Percentiles rank a stretch among this genome's conserved stretches.
These are phyloP conservation scores for Turdus rufiventris DNA, from an alignment of 2,113 vertebrate species.

Conservation along the genomic window DNA sequence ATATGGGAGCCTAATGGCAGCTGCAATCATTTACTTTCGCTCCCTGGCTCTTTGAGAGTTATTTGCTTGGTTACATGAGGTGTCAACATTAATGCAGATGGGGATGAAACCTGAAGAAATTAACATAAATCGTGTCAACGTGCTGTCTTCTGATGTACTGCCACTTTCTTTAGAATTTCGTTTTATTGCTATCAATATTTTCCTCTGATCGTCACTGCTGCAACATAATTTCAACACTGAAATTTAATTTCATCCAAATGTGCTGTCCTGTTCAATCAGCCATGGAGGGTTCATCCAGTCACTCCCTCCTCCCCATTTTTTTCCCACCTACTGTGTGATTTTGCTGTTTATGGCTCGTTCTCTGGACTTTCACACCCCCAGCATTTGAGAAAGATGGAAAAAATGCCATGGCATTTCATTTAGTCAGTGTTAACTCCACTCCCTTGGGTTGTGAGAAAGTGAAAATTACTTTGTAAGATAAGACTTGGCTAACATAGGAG, in stretches of 20 bases:
- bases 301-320: constrained; percentile 4
- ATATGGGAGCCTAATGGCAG: constrained; percentile 5
- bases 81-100: constrained; percentile 38
- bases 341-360: constrained; percentile 37
- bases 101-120: constrained; percentile 49
- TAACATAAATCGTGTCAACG: constrained; percentile 53
- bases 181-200: constrained; percentile 66
- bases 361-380: constrained; percentile 26
- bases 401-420: constrained; percentile 12
- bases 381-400: not conserved
- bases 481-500: not conserved
- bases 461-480: constrained; percentile 10
- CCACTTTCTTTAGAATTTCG: constrained; percentile 34
- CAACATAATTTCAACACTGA: constrained; percentile 54
- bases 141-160: constrained; percentile 50
- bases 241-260: constrained; percentile 65
- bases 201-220: constrained; percentile 13
- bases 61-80: constrained; percentile 46
- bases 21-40: constrained; percentile 33
- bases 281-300: not conserved
- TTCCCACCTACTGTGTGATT: not conserved
- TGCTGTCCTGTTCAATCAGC: constrained; percentile 9
- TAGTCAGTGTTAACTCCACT: not conserved
- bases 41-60: constrained; percentile 29
- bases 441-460: not conserved